These are phyloP conservation scores for Drosophila ficusphila DNA, from an alignment of 1,140 invertebrate genomes.

Conservation along the genomic window DNA sequence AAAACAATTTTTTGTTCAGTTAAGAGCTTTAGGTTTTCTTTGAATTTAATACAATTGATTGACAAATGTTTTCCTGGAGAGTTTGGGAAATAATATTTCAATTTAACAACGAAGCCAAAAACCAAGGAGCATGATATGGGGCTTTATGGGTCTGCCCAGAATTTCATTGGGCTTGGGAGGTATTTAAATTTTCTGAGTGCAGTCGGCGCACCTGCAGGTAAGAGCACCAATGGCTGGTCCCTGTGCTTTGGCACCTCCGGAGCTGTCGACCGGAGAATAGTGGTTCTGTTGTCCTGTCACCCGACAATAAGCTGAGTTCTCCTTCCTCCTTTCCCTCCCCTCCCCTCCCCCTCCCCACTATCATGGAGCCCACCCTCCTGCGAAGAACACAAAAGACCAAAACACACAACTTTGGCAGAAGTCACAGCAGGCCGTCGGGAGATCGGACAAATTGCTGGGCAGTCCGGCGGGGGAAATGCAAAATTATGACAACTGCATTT, in stretches of 20 bases:
- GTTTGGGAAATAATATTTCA: too few relatives aligned
- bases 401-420: conserved; percentile 70
- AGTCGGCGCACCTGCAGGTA: conserved; percentile 6
- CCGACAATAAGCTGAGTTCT: conserved; percentile 51
- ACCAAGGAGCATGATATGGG: background rate
- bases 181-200: conserved; percentile 12
- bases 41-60: too few relatives aligned
- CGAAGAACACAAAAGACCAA: conserved; percentile 63
- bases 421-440: conserved; percentile 67
- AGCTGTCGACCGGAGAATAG: conserved; percentile 19
- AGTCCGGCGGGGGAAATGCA: conserved; percentile 63
- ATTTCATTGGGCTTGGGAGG: background rate
- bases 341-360: background rate
- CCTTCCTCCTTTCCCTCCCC: too few relatives aligned
- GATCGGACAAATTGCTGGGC: conserved; percentile 63
- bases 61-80: too few relatives aligned
- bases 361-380: conserved; percentile 1
- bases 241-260: conserved; percentile 44
- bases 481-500: conserved; percentile 82
- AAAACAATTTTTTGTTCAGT: too few relatives aligned
- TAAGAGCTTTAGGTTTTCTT: too few relatives aligned
- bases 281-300: conserved; percentile 56
- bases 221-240: background rate
- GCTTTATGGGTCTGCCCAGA: background rate
- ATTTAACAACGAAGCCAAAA: background rate